These are phyloP conservation scores for Minunthozetes semirufus DNA, from an alignment of 2,888 invertebrate species.

Conservation along the genomic window DNA sequence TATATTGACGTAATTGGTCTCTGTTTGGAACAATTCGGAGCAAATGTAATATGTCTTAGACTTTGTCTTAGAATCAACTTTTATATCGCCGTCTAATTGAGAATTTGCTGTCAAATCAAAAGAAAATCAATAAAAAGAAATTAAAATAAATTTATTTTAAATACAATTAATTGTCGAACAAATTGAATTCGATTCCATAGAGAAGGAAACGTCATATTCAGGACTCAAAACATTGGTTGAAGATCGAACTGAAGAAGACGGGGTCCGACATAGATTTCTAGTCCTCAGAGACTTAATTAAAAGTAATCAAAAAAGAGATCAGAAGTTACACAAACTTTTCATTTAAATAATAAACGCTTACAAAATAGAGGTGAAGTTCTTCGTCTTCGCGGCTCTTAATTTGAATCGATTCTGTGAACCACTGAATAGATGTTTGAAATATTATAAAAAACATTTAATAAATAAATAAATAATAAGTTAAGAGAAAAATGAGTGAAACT, in stretches of 20 bases:
- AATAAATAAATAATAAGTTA: background rate
- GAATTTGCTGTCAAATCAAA: constrained; percentile 13
- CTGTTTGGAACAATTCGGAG: constrained; percentile 83
- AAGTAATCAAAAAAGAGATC: background rate
- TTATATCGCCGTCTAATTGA: constrained; percentile 51
- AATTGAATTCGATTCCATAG: background rate
- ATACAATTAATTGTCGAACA: background rate
- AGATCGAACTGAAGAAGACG: background rate
- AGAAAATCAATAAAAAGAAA: no score
- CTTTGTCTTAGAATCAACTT: constrained; percentile 63
- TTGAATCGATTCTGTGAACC: constrained; percentile 36
- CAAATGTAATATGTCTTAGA: constrained; percentile 61
- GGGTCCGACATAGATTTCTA: background rate
- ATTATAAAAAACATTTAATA: background rate
- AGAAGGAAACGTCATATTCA: constrained; percentile 26
- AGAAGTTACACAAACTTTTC: background rate
- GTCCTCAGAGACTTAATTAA: background rate
- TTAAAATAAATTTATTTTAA: no score
- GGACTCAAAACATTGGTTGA: constrained; percentile 5
- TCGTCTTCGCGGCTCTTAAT: constrained; percentile 34
- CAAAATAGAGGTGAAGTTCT: background rate
- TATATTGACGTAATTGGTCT: constrained; percentile 93
- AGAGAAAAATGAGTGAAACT: background rate
- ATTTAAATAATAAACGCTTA: no score
- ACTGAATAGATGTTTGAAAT: constrained; percentile 7